Percentiles rank a stretch among this genome's conserved stretches.
phyloP scores from a whole-genome alignment of 2,113 vertebrate species.

The Poecile atricapillus region DNA sequence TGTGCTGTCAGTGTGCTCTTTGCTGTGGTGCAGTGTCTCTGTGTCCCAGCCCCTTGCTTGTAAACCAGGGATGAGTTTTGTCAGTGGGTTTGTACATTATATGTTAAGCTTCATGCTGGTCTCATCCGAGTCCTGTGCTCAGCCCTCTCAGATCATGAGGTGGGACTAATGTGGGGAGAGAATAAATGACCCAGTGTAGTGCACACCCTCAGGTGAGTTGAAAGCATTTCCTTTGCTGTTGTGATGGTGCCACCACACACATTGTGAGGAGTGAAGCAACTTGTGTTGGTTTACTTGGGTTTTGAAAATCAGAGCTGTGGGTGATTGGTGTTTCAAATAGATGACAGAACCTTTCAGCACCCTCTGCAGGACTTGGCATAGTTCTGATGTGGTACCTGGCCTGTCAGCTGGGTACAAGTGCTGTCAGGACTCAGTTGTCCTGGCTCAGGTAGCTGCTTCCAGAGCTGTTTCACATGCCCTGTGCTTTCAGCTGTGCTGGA shows the following conservation, averaged over 20 bases:
- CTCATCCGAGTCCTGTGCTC: fast-evolving
- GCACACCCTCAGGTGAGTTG: neutral
- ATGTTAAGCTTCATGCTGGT: neutral
- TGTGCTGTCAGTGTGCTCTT: neutral
- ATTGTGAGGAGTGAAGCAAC: neutral
- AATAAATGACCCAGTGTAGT: fast-evolving
- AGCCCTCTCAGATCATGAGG: neutral
- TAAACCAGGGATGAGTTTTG: neutral
- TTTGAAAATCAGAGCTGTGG: neutral
- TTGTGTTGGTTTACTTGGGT: neutral
- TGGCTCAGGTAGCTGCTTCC: neutral
- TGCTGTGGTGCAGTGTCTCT: neutral
- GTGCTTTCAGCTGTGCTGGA: neutral
- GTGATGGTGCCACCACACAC: neutral
- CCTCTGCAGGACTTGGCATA: fast-evolving
- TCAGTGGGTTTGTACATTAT: fast-evolving
- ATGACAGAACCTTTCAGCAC: neutral
- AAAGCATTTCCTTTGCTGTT: neutral
- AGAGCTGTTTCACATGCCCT: neutral
- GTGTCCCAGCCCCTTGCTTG: neutral
- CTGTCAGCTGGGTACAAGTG: neutral
- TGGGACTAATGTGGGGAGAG: neutral
- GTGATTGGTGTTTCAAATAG: fast-evolving
- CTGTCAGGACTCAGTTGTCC: neutral
- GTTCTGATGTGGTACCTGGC: neutral